A percentile compares a stretch with the other conserved stretches of the same genome.
These are phyloP conservation scores for Leucophora obtusa DNA, from an alignment of 2,888 invertebrate genomes.

Conservation along the genomic window DNA sequence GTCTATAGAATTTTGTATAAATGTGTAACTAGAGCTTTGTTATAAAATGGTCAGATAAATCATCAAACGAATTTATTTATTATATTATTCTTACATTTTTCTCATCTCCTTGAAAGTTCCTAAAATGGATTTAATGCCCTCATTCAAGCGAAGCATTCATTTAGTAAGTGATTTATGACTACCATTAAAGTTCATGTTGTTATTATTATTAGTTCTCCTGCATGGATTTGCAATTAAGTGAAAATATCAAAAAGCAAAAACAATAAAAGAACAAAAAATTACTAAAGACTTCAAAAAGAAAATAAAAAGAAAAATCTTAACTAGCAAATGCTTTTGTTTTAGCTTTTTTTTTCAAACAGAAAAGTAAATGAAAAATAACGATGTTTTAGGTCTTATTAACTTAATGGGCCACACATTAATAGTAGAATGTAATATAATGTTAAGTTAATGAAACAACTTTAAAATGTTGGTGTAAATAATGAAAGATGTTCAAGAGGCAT, in stretches of 20 bases:
- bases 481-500: not conserved
- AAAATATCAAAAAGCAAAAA: not conserved
- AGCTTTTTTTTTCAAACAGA: not conserved
- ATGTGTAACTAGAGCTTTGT: no score
- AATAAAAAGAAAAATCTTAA: not conserved
- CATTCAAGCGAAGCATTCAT: no score
- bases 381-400: slow-evolving; percentile 11
- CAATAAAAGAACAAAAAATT: not conserved
- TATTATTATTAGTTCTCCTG: not conserved
- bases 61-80: no score
- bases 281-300: not conserved
- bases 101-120: no score
- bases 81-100: no score
- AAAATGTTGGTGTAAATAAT: slow-evolving; percentile 22
- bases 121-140: no score
- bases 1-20: no score
- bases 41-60: no score
- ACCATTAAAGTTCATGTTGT: not conserved
- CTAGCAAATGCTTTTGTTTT: not conserved
- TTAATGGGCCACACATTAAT: slow-evolving; percentile 34
- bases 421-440: slow-evolving; percentile 19
- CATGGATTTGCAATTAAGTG: slow-evolving; percentile 12
- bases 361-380: no score
- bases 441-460: slow-evolving; percentile 53
- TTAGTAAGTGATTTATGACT: slow-evolving; percentile 49